Conservation (phyloP, 2,113 vertebrate species). For the Panurus biarmicus region DNA sequence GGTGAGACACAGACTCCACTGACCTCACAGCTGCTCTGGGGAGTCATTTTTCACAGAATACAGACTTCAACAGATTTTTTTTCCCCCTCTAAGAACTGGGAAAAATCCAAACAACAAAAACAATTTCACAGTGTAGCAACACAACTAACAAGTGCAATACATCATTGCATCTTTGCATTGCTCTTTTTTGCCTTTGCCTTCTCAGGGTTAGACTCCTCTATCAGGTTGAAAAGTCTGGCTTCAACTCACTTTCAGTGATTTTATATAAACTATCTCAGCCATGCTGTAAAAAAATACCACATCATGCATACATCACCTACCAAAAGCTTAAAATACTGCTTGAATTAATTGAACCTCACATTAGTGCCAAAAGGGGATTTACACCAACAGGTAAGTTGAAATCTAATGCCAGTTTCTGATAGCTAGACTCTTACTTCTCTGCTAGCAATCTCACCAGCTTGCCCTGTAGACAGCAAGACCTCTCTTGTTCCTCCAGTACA, state of each 20-base stretch:
- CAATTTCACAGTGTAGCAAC: neutral
- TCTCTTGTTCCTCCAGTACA: neutral
- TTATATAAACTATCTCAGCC: neutral
- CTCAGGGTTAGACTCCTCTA: neutral
- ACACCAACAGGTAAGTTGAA: neutral
- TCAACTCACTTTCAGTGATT: neutral
- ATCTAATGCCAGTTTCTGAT: neutral
- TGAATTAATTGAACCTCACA: neutral
- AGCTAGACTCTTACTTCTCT: neutral
- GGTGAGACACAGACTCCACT: neutral
- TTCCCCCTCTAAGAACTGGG: neutral
- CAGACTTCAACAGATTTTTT: neutral
- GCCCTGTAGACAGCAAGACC: neutral
- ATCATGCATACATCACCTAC: neutral
- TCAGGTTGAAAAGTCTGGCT: neutral
- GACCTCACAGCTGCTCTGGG: conserved; percentile 1
- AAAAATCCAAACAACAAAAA: conserved; percentile 1
- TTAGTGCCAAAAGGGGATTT: neutral
- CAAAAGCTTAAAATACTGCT: neutral
- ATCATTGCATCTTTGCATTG: neutral
- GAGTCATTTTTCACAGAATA: conserved; percentile 7
- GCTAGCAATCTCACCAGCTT: neutral
- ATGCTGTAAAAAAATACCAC: neutral
- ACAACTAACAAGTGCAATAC: neutral
- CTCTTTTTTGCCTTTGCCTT: neutral